Percentiles rank a stretch among this genome's conserved stretches.
Evolutionary conservation across 2,797 vertebrate species (phyloP).

Genomic region (Microhierax caerulescens): DNA sequence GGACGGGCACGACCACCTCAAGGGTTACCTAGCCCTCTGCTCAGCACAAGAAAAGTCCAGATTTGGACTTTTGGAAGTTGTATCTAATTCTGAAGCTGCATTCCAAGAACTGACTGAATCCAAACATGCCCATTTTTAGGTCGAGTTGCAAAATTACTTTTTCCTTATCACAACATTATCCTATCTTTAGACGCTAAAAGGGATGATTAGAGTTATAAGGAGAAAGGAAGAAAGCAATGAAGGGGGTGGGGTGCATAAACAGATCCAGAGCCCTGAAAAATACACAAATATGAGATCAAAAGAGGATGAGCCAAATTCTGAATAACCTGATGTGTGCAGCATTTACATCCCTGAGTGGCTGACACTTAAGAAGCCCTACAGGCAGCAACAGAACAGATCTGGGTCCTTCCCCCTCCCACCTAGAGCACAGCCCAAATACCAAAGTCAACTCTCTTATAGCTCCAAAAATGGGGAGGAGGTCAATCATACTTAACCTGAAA

Average conservation of each 20-base stretch:
- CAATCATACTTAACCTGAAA: neutral
- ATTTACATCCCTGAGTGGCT: slow-evolving; percentile 8
- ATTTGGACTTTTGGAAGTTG: slow-evolving; percentile 3
- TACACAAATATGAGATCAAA: slow-evolving; percentile 62
- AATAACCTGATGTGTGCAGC: slow-evolving; percentile 26
- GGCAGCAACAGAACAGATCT: neutral
- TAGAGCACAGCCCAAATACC: neutral
- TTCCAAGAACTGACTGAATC: slow-evolving; percentile 14
- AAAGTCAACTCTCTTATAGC: neutral
- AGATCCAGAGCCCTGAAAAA: slow-evolving; percentile 20
- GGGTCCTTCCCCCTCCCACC: neutral
- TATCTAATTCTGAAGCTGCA: neutral
- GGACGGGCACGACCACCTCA: accelerated
- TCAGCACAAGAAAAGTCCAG: neutral
- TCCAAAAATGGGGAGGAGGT: neutral
- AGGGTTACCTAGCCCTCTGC: neutral
- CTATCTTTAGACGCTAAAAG: slow-evolving; percentile 61
- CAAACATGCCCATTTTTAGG: slow-evolving; percentile 62
- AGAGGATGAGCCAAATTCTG: neutral
- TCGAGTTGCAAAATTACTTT: slow-evolving; percentile 30
- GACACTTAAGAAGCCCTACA: neutral
- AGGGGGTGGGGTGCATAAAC: slow-evolving; percentile 34
- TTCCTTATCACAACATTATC: slow-evolving; percentile 33
- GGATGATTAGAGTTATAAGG: slow-evolving; percentile 34
- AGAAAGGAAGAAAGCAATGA: slow-evolving; percentile 9